These are phyloP conservation scores for Musca vetustissima DNA, from an alignment of 1,140 invertebrate species.

Conservation along the genomic window DNA sequence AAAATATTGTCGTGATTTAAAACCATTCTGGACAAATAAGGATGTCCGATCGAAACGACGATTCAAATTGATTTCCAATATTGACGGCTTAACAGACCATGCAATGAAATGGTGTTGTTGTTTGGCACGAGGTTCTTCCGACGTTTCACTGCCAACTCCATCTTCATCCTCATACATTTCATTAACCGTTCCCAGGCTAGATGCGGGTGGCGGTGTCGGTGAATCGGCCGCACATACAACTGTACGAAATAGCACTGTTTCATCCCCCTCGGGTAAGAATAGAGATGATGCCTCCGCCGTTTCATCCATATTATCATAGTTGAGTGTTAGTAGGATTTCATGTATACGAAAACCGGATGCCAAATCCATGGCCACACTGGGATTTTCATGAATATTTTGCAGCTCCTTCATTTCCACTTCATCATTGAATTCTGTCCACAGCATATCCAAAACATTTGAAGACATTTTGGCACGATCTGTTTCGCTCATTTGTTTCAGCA, in stretches of 20 bases:
- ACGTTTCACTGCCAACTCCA: constrained; percentile 34
- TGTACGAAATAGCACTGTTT: constrained; percentile 48
- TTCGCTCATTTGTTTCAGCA: constrained; percentile 40
- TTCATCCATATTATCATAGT: constrained; percentile 46
- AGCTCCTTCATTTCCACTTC: constrained; percentile 41
- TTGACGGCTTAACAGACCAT: constrained; percentile 41
- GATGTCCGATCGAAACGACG: background rate
- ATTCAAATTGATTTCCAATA: constrained; percentile 31
- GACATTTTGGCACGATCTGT: constrained; percentile 40
- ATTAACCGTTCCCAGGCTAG: constrained; percentile 41
- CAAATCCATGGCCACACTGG: constrained; percentile 45
- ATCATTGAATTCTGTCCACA: constrained; percentile 39
- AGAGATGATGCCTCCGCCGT: constrained; percentile 42
- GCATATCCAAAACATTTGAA: constrained; percentile 40
- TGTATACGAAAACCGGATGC: constrained; percentile 43
- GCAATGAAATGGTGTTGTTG: constrained; percentile 24
- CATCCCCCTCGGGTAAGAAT: constrained; percentile 46
- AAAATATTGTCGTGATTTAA: constrained; percentile 42
- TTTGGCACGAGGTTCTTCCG: constrained; percentile 17
- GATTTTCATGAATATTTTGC: constrained; percentile 38
- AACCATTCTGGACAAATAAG: constrained; percentile 38
- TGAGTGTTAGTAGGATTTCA: constrained; percentile 50
- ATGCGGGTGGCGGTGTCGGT: constrained; percentile 45
- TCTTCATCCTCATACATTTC: constrained; percentile 30
- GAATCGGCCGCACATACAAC: constrained; percentile 40